Evolutionary conservation across 2,888 invertebrate genomes (phyloP).

Genomic region (Oegoconia quadripuncta): DNA sequence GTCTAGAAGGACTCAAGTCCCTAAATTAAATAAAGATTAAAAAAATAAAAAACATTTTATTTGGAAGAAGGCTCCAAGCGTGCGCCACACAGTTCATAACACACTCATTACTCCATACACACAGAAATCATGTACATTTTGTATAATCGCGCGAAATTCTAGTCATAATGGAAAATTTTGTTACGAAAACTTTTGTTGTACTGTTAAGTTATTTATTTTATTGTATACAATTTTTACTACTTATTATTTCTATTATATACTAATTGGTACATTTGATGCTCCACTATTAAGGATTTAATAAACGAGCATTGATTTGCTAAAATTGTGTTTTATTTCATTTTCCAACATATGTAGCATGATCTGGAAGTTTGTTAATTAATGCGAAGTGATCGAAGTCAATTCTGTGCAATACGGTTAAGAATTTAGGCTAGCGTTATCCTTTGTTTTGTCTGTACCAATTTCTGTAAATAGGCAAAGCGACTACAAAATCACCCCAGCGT

Average conservation of each 20-base stretch:
- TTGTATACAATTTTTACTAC: constrained; percentile 69
- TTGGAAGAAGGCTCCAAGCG: not conserved
- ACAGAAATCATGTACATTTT: constrained; percentile 29
- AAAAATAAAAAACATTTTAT: no score
- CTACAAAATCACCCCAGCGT: no score
- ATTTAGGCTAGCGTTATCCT: no score
- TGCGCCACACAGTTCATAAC: not conserved
- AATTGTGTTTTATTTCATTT: constrained; percentile 27
- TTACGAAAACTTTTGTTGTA: constrained; percentile 45
- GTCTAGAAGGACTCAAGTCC: no score
- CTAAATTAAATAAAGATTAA: no score
- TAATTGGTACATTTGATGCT: constrained; percentile 59
- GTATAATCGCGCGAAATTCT: constrained; percentile 46
- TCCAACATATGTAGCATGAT: constrained; percentile 1
- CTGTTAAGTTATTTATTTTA: constrained; percentile 42
- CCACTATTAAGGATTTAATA: constrained; percentile 67
- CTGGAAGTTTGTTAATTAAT: no score
- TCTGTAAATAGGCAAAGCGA: no score
- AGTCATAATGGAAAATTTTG: constrained; percentile 58
- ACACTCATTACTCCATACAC: not conserved
- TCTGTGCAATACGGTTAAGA: no score
- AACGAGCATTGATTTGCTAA: constrained; percentile 56
- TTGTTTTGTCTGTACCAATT: no score
- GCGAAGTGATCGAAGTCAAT: no score
- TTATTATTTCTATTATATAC: constrained; percentile 45